phyloP scores from a whole-genome alignment of 2,113 vertebrate species.

The Talpa occidentalis region DNA sequence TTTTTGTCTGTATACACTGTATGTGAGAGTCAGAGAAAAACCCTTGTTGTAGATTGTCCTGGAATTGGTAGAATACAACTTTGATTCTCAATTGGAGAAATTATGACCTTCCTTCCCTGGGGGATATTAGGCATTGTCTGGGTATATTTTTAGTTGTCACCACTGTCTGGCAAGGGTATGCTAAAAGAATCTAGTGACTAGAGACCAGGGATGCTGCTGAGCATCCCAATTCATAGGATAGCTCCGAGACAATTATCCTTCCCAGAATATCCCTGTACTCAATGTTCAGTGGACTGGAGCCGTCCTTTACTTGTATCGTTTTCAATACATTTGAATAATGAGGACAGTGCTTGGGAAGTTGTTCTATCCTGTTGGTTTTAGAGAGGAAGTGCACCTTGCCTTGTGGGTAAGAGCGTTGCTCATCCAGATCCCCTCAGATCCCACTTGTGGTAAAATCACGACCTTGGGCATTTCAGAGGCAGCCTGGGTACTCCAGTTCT shows the following conservation, averaged over 20 bases:
- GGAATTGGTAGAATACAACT: not conserved
- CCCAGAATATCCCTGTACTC: not conserved
- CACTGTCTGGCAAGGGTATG: not conserved
- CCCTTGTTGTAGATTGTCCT: not conserved
- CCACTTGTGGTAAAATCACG: not conserved
- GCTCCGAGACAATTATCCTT: not conserved
- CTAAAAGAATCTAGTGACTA: not conserved
- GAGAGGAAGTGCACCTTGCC: not conserved
- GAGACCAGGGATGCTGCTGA: not conserved
- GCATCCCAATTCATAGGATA: not conserved
- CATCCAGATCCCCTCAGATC: not conserved
- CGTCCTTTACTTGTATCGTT: not conserved
- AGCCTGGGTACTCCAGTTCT: not conserved
- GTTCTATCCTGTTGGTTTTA: not conserved
- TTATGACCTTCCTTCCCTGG: accelerated
- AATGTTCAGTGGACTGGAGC: not conserved
- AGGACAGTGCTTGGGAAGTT: not conserved
- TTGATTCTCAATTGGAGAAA: not conserved
- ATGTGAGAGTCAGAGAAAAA: not conserved
- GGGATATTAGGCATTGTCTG: too few relatives aligned
- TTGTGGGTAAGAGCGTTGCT: not conserved
- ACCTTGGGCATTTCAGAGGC: not conserved
- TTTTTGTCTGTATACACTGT: not conserved
- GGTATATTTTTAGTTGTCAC: not conserved
- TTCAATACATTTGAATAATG: not conserved